Evolutionary conservation across 2,888 invertebrate species (phyloP).

Genomic region (Yponomeuta evonymella): DNA sequence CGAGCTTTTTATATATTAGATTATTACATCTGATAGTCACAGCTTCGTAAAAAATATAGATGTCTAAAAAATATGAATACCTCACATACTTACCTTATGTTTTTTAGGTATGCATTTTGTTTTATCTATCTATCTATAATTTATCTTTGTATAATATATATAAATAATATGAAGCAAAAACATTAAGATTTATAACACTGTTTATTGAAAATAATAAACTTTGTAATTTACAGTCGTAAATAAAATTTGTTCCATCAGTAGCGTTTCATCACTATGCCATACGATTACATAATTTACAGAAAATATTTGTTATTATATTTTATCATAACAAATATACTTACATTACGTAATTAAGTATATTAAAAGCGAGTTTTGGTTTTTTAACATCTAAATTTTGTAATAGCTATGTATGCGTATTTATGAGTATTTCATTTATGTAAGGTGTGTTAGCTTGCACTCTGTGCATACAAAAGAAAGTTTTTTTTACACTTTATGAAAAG

Average conservation of each 20-base stretch:
- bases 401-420: not conserved
- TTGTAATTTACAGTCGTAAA: conserved; percentile 50
- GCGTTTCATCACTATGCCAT: conserved; percentile 4
- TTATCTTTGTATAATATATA: not conserved
- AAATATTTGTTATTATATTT: conserved; percentile 20
- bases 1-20: too few species aligned
- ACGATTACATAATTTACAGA: conserved; percentile 8
- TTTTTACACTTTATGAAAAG: not conserved
- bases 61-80: too few species aligned
- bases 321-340: conserved; percentile 4
- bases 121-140: not conserved
- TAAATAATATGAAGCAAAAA: not conserved
- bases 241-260: conserved; percentile 24
- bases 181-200: conserved; percentile 40
- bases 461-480: conserved; percentile 16
- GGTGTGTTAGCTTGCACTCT: conserved; percentile 18
- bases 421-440: not conserved
- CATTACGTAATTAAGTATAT: not conserved
- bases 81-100: too few species aligned
- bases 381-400: conserved; percentile 14
- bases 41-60: too few species aligned
- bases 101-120: too few species aligned
- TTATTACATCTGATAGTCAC: too few species aligned
- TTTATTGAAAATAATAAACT: conserved; percentile 72
- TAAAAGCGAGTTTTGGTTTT: conserved; percentile 1